These are phyloP conservation scores for Drosophila bipectinata DNA, from an alignment of 1,140 invertebrate genomes.

Conservation along the genomic window DNA sequence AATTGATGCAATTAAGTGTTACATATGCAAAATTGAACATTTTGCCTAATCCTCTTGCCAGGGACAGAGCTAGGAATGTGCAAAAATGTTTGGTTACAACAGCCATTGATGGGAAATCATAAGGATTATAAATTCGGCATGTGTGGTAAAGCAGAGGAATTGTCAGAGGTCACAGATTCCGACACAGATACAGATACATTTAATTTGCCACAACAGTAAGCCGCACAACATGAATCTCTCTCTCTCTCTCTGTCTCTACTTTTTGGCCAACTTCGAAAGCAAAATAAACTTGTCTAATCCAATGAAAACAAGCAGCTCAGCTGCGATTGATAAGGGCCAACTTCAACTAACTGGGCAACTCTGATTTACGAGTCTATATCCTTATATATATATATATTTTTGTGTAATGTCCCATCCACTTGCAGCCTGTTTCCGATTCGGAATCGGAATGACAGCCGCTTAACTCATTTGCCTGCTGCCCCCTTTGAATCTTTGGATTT, in stretches of 20 bases:
- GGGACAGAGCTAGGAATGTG: no score
- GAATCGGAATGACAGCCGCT: conserved; percentile 25
- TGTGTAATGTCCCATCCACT: neutral
- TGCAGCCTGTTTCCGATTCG: neutral
- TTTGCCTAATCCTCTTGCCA: no score
- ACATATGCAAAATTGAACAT: neutral
- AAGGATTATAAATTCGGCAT: neutral
- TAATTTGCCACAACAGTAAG: conserved; percentile 53
- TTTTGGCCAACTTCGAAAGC: conserved; percentile 28
- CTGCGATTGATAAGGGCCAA: conserved; percentile 65
- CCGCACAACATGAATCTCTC: conserved; percentile 34
- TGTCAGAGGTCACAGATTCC: neutral
- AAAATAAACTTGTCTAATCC: conserved; percentile 72
- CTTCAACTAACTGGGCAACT: conserved; percentile 41
- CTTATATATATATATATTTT: neutral
- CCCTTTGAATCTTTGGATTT: conserved; percentile 28
- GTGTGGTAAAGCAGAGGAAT: no score
- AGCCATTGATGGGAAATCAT: neutral
- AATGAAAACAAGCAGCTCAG: conserved; percentile 79
- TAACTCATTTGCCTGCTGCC: conserved; percentile 24
- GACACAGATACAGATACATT: conserved; percentile 23
- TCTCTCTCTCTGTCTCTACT: conserved; percentile 10
- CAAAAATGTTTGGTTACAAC: no score
- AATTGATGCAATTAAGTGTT: neutral
- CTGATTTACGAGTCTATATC: conserved; percentile 2